These are phyloP conservation scores for Rhodinocichla rosea DNA, from an alignment of 2,113 vertebrate species.

Conservation along the genomic window DNA sequence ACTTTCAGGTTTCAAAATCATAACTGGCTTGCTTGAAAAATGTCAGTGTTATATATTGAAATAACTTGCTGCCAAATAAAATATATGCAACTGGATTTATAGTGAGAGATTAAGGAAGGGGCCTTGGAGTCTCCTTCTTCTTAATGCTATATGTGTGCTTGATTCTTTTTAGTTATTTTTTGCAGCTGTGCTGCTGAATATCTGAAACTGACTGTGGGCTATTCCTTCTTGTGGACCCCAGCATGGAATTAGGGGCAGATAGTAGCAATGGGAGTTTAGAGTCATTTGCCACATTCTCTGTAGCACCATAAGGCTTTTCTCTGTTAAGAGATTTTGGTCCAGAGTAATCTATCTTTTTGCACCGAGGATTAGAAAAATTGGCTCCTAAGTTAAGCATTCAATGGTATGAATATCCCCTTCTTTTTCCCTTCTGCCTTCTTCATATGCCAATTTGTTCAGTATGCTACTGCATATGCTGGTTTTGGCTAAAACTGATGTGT, in stretches of 20 bases:
- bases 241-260: neutral
- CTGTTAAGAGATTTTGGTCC: neutral
- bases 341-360: neutral
- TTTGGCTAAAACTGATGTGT: neutral
- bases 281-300: neutral
- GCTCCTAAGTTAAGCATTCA: neutral
- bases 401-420: neutral
- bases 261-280: neutral
- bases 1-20: neutral
- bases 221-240: neutral
- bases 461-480: neutral
- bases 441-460: neutral
- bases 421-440: neutral
- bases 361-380: neutral
- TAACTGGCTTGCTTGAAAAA: constrained; percentile 42
- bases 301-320: neutral
- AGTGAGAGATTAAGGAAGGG: constrained; percentile 14
- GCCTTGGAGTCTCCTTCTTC: constrained; percentile 24
- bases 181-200: neutral
- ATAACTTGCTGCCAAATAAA: constrained; percentile 38
- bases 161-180: neutral
- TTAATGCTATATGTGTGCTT: neutral
- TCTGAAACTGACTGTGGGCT: neutral
- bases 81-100: constrained; percentile 34
- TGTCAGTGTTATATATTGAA: constrained; percentile 9